These are phyloP conservation scores for Anas bernieri DNA, from an alignment of 2,797 vertebrate genomes.

Conservation along the genomic window DNA sequence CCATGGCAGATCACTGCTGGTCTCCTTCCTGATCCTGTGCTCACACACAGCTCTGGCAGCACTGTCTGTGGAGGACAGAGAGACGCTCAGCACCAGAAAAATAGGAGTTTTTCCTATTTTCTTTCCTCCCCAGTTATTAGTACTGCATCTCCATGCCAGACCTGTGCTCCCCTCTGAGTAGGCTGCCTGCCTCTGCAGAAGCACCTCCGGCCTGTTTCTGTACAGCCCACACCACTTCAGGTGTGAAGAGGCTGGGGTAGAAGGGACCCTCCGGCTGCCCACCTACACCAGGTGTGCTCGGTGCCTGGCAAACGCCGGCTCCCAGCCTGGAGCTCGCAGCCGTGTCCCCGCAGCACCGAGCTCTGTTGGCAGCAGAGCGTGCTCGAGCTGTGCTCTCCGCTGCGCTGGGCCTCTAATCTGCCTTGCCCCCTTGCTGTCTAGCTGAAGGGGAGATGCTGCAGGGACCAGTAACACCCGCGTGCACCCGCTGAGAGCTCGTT, in stretches of 20 bases:
- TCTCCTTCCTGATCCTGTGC: rapidly evolving
- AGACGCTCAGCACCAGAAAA: rapidly evolving
- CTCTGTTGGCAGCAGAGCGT: rapidly evolving
- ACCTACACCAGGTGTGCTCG: rapidly evolving
- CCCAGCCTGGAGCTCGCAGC: rapidly evolving
- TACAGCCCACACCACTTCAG: neutral
- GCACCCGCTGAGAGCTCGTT: neutral
- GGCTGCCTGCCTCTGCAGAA: neutral
- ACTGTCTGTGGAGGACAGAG: neutral
- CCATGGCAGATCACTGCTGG: too few relatives aligned
- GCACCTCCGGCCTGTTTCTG: neutral
- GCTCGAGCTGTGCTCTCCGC: rapidly evolving
- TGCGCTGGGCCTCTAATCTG: neutral
- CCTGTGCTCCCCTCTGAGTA: neutral
- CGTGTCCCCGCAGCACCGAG: rapidly evolving
- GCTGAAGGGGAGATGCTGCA: neutral
- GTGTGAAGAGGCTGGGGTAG: neutral
- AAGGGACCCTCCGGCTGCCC: neutral
- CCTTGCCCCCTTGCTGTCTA: rapidly evolving
- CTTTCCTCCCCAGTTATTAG: rapidly evolving
- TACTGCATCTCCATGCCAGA: neutral
- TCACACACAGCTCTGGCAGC: neutral
- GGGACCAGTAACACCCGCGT: neutral
- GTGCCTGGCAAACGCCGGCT: neutral
- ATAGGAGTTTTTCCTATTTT: neutral